These are phyloP conservation scores for Bombyx huttoni DNA, from an alignment of 2,888 invertebrate species.

Conservation along the genomic window DNA sequence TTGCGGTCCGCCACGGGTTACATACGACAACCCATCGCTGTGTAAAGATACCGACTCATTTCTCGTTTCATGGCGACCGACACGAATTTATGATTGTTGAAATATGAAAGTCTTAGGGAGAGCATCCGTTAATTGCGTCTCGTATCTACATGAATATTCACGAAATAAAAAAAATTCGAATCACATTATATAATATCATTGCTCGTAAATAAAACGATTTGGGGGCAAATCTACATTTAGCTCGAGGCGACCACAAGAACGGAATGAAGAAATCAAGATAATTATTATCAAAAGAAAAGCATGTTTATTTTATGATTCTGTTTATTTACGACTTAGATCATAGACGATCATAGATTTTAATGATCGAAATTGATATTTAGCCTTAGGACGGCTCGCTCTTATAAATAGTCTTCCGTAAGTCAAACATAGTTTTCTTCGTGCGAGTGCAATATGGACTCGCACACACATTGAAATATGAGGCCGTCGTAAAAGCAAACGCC, in stretches of 20 bases:
- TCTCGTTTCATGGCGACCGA: background rate
- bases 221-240: background rate
- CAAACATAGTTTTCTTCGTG: background rate
- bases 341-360: background rate
- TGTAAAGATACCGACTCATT: background rate
- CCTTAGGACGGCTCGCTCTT: background rate
- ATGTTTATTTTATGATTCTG: background rate
- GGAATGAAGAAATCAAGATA: background rate
- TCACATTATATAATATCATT: background rate
- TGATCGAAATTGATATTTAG: background rate
- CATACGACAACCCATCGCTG: background rate
- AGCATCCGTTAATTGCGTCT: background rate
- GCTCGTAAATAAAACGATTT: constrained; percentile 1
- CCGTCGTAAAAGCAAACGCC: constrained; percentile 32
- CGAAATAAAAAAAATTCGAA: background rate
- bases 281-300: constrained; percentile 1
- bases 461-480: constrained; percentile 2
- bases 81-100: background rate
- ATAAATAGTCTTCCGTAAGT: background rate
- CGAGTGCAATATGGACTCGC: background rate
- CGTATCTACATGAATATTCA: background rate
- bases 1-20: no score
- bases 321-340: background rate
- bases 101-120: background rate
- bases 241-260: background rate